Evolutionary conservation across 2,888 invertebrate species (phyloP).

Genomic region (Ptychoptera albimana): DNA sequence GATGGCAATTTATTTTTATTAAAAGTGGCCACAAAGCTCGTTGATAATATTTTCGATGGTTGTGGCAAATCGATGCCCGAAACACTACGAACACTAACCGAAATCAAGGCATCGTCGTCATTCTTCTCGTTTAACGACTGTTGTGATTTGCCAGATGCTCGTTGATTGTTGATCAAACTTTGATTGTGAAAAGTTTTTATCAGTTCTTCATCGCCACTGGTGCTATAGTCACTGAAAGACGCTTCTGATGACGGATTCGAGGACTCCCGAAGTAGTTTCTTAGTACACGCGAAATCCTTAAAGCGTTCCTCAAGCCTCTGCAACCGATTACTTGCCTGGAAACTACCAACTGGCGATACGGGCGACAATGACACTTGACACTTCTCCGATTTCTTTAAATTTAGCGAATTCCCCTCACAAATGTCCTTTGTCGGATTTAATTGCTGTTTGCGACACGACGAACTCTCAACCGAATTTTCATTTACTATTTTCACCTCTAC

Average conservation of each 20-base stretch:
- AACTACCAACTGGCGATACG: slow-evolving; percentile 13
- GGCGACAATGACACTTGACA: too few relatives aligned
- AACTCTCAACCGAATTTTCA: too few relatives aligned
- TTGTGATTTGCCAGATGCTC: too few relatives aligned
- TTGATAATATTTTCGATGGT: not conserved
- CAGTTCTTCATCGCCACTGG: not conserved
- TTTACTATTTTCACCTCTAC: too few relatives aligned
- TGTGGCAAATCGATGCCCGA: not conserved
- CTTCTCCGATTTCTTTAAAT: too few relatives aligned
- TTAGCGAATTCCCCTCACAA: too few relatives aligned
- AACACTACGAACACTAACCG: not conserved
- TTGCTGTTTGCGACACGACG: too few relatives aligned
- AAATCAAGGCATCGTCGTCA: too few relatives aligned
- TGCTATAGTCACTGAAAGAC: not conserved
- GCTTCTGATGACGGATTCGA: not conserved
- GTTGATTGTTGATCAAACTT: too few relatives aligned
- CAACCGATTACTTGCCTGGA: slow-evolving; percentile 32
- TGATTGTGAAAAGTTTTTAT: too few relatives aligned
- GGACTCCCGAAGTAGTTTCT: slow-evolving; percentile 7
- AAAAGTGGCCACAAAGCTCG: not conserved
- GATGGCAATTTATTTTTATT: not conserved
- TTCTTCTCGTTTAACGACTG: too few relatives aligned
- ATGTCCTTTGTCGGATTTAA: too few relatives aligned
- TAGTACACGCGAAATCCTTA: slow-evolving; percentile 16
- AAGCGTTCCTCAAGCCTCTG: slow-evolving; percentile 33